Conservation (phyloP, 2,888 invertebrate species). For the Pandemis corylana region DNA sequence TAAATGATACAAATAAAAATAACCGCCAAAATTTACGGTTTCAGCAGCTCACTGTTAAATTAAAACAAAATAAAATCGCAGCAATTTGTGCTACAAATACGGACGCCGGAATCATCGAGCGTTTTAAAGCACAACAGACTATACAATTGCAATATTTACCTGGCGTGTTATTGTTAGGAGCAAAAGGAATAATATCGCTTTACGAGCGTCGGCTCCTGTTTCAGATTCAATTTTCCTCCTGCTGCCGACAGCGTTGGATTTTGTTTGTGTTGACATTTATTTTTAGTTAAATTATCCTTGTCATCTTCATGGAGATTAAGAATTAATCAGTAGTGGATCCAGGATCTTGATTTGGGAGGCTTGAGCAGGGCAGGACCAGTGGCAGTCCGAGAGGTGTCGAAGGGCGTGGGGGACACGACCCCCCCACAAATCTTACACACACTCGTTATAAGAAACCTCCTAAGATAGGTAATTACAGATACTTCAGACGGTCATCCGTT, state of each 20-base stretch:
- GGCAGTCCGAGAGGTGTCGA: too few species aligned
- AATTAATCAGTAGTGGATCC: neutral
- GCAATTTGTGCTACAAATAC: slow-evolving; percentile 49
- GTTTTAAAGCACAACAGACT: slow-evolving; percentile 16
- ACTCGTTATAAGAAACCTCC: too few species aligned
- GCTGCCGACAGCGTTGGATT: slow-evolving; percentile 55
- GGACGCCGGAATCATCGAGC: slow-evolving; percentile 43
- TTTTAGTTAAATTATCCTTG: slow-evolving; percentile 7
- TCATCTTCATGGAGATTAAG: neutral
- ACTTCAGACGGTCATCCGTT: too few species aligned
- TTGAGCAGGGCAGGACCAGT: too few species aligned
- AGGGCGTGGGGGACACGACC: too few species aligned
- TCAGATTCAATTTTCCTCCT: slow-evolving; percentile 71
- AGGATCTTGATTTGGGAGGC: too few species aligned
- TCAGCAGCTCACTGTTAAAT: neutral
- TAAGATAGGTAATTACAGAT: too few species aligned
- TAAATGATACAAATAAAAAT: too few species aligned
- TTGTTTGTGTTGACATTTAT: slow-evolving; percentile 50
- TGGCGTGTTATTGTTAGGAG: slow-evolving; percentile 56
- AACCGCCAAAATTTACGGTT: neutral
- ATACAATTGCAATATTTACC: slow-evolving; percentile 44
- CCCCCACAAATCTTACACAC: too few species aligned
- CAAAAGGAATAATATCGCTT: slow-evolving; percentile 63
- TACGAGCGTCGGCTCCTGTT: slow-evolving; percentile 62
- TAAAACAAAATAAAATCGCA: neutral